Evolutionary conservation across 2,113 vertebrate species (phyloP).

Genomic region (Dromaius novaehollandiae): DNA sequence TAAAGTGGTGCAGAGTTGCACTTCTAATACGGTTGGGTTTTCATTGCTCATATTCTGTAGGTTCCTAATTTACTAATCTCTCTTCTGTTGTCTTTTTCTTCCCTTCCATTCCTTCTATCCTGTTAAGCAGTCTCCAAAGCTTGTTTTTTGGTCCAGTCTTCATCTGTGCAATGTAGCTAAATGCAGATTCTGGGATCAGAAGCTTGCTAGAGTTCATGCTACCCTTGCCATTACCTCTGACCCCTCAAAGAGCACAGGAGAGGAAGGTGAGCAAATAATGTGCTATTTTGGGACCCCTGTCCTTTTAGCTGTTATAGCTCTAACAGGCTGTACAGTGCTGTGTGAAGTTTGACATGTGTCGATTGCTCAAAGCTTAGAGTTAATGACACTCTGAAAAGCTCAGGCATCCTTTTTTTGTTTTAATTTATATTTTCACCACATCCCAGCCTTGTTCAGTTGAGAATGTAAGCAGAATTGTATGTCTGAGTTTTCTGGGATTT

Average conservation of each 20-base stretch:
- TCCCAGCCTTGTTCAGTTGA: not conserved
- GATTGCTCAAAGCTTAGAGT: not conserved
- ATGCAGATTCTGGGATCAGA: not conserved
- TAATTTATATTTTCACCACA: not conserved
- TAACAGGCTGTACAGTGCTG: not conserved
- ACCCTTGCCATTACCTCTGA: not conserved
- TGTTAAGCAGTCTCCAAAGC: not conserved
- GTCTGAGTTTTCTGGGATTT: not conserved
- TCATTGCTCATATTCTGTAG: accelerated
- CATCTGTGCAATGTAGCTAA: not conserved
- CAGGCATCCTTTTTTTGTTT: accelerated
- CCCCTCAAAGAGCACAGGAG: not conserved
- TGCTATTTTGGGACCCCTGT: accelerated
- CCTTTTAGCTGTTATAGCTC: not conserved
- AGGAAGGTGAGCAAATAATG: not conserved
- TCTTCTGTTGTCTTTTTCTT: not conserved
- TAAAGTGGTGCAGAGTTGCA: not conserved
- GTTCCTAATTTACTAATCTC: not conserved
- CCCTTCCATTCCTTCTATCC: not conserved
- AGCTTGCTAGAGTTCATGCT: not conserved
- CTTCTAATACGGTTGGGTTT: not conserved
- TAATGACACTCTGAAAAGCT: not conserved
- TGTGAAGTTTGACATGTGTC: not conserved
- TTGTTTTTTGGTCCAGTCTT: not conserved
- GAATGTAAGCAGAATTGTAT: not conserved